Conservation (phyloP, 2,888 invertebrate species). For the Agriopis aurantiaria region DNA sequence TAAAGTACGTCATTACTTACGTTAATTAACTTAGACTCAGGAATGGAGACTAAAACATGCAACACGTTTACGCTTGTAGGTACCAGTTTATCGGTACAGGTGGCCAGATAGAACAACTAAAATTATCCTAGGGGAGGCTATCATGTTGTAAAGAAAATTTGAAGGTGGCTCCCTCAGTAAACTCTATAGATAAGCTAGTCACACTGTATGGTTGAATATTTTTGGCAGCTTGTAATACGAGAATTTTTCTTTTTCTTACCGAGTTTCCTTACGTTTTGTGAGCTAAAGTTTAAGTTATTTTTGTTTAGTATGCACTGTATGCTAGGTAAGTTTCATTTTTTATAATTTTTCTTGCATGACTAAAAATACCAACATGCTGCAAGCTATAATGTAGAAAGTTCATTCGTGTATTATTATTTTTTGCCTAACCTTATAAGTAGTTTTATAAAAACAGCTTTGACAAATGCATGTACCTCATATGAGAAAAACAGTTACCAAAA, state of each 20-base stretch:
- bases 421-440: too few relatives aligned
- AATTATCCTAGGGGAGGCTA: background rate
- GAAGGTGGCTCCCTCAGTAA: background rate
- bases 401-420: too few relatives aligned
- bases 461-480: too few relatives aligned
- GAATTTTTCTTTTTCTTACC: constrained; percentile 5
- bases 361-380: background rate
- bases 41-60: constrained; percentile 56
- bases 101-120: background rate
- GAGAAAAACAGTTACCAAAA: too few relatives aligned
- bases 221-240: constrained; percentile 9
- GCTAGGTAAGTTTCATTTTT: background rate
- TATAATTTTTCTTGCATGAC: too few relatives aligned
- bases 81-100: background rate
- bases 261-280: constrained; percentile 6
- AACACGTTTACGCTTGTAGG: constrained; percentile 39
- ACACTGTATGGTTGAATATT: constrained; percentile 15
- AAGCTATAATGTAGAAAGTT: too few relatives aligned
- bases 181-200: background rate
- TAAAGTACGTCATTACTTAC: constrained; percentile 50
- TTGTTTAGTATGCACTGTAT: background rate
- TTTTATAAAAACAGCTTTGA: too few relatives aligned
- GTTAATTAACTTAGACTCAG: constrained; percentile 63
- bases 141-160: background rate
- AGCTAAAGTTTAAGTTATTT: background rate